Conservation (phyloP, 2,113 vertebrate genomes). For the Laticauda colubrina region DNA sequence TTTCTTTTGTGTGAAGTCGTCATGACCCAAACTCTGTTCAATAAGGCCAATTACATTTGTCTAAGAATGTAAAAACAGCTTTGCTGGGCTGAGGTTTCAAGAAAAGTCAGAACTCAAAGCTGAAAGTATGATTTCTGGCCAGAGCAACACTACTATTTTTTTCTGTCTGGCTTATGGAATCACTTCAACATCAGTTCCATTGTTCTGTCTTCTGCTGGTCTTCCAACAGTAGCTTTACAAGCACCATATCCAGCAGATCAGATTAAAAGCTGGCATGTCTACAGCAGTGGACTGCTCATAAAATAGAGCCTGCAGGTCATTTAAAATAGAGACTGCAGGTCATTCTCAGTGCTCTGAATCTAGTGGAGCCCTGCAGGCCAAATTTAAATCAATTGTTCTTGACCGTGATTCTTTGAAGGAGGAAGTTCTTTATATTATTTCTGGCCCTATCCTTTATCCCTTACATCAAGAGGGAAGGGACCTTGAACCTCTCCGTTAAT, state of each 20-base stretch:
- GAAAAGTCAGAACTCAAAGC: background rate
- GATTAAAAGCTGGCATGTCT: background rate
- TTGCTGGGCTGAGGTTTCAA: background rate
- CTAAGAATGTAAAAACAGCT: background rate
- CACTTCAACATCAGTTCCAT: background rate
- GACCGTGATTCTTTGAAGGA: background rate
- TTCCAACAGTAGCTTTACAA: background rate
- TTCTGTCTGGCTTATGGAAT: background rate
- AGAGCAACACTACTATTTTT: background rate
- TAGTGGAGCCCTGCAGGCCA: background rate
- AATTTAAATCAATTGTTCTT: background rate
- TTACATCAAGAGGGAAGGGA: background rate
- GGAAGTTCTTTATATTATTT: background rate
- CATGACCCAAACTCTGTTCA: background rate
- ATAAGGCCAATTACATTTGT: background rate
- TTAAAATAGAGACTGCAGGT: background rate
- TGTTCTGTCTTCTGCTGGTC: background rate
- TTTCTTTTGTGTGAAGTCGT: background rate
- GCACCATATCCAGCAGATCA: no score
- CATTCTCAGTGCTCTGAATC: background rate
- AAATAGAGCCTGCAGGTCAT: background rate
- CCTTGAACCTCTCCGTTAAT: background rate
- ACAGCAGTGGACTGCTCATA: background rate
- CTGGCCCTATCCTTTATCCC: background rate
- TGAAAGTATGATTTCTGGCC: background rate